Evolutionary conservation across 2,797 vertebrate genomes (phyloP), one percentile per base, ranked within the genome.

Genomic region (Clarias pachynema): DNA sequence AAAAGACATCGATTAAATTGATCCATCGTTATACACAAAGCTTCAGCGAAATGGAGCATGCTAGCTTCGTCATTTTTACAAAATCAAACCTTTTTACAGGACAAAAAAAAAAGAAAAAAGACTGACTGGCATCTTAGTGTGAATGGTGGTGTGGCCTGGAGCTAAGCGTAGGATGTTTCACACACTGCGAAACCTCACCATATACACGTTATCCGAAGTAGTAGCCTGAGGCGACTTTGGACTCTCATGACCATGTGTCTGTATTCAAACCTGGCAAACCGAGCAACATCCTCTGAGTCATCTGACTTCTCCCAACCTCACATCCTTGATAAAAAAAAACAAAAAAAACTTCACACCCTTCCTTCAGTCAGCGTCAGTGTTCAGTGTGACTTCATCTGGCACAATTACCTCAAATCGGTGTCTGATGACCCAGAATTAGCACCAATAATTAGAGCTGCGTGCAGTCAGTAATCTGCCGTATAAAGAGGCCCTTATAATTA

Each of bases 401-500:
- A 86, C 88, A 86, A 89, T 88, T 86, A 81, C 66, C 86, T 89
- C 88, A 83, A 87, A 89, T 90, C 70, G 83, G 85, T 87, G 85
- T 86, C 84, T 88, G 87, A 86, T 87, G 87, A 89, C 85, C 90
- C 90, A 92, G 89, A 92, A 90, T 90, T 92, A 92, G 89, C 85
- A 87, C 82, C 89, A 86, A 91, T 89, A 90, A 91, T 90, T 90
- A 89, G 82, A 87, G 85, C 86, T 82, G 68, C 85, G 85, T 84
- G 85, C 89, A 90, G 89, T 89, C 88, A 89, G 85, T 87, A 89
- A 92, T 92, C 86, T 88, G 86, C 78, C 56, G 77, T 63, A 80
- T 79, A 87, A 86, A 72, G 81, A 86, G 84, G 57, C 75, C 83
- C 88, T 89, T 89, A 87, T 91, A 91, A 91, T 92, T 90, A 91